Evolutionary conservation across 2,888 invertebrate species (phyloP).

Genomic region (Rotaria socialis): DNA sequence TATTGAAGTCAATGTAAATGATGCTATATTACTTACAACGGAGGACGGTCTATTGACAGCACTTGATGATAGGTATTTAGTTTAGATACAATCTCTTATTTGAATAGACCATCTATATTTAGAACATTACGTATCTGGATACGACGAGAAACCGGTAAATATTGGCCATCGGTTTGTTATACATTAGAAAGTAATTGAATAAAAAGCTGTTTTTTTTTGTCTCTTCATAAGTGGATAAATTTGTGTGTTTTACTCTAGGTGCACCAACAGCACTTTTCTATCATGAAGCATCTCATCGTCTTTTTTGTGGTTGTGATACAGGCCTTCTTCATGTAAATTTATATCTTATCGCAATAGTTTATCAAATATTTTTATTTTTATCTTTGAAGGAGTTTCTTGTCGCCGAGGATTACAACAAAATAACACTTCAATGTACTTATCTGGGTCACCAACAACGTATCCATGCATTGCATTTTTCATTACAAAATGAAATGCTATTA

Average conservation of each 20-base stretch:
- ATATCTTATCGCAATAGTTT: neutral
- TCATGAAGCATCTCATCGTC: constrained; percentile 76
- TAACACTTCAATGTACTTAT: constrained; percentile 80
- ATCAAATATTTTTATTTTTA: neutral
- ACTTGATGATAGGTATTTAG: neutral
- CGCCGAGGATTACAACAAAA: constrained; percentile 86
- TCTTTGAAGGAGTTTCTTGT: constrained; percentile 73
- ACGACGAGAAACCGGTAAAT: constrained; percentile 92
- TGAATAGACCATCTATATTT: constrained; percentile 48
- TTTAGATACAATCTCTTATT: neutral
- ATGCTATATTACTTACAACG: neutral
- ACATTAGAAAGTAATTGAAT: constrained; percentile 69
- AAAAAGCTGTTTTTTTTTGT: no score
- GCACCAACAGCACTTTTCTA: constrained; percentile 82
- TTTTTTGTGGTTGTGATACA: constrained; percentile 92
- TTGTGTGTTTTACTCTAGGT: constrained; percentile 61
- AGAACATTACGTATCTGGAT: constrained; percentile 94
- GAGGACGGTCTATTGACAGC: constrained; percentile 7
- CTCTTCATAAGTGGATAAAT: neutral
- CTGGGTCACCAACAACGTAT: constrained; percentile 73
- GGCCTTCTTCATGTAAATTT: constrained; percentile 71
- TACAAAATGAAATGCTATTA: constrained; percentile 81
- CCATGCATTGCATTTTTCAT: constrained; percentile 75
- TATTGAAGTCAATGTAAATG: neutral
- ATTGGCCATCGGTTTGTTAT: constrained; percentile 97